A percentile compares a stretch with the other conserved stretches of the same genome.
Conservation (phyloP, 2,797 vertebrate species). For the Valencia hispanica region DNA sequence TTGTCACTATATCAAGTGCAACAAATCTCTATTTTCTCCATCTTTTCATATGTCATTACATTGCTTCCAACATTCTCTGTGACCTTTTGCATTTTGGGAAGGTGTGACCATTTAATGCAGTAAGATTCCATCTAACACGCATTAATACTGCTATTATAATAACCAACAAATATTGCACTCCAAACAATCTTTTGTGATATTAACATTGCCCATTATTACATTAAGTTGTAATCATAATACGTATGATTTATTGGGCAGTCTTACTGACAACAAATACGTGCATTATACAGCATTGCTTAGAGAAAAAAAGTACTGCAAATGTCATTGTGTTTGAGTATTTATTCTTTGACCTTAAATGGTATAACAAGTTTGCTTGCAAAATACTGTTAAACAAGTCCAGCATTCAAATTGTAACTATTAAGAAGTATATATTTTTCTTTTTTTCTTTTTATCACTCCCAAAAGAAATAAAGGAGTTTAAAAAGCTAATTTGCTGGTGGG, state of each 20-base stretch:
- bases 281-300: no score
- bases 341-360: background rate
- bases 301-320: background rate
- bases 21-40: background rate
- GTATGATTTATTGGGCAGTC: no score
- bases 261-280: no score
- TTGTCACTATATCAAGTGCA: background rate
- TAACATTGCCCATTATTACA: background rate
- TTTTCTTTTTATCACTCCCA: background rate
- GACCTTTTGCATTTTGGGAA: background rate
- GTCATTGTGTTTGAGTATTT: background rate
- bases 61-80: background rate
- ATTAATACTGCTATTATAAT: background rate
- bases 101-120: background rate
- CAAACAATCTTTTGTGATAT: background rate
- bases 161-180: background rate
- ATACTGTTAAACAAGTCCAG: no score
- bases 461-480: conserved; percentile 11
- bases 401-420: background rate
- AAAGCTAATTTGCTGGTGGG: conserved; percentile 11
- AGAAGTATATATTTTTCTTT: conserved; percentile 21
- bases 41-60: background rate
- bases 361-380: no score
- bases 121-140: background rate
- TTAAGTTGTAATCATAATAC: background rate